Conservation (phyloP, 2,113 vertebrate species). For the Cricetomys ansorgei region DNA sequence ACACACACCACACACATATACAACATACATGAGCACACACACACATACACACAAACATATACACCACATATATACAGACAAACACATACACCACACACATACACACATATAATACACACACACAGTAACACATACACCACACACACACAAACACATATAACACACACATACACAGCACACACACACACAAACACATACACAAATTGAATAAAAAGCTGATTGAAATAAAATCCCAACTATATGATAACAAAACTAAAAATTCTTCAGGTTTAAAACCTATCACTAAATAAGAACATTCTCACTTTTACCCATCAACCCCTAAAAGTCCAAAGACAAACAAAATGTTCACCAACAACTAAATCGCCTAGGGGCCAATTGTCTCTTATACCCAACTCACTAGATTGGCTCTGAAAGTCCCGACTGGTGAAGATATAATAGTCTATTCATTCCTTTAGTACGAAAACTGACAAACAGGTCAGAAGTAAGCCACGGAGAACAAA, state of each 20-base stretch:
- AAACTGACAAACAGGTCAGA: slow-evolving; percentile 72
- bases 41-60: not conserved
- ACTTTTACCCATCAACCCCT: not conserved
- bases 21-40: too few relatives aligned
- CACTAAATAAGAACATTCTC: slow-evolving; percentile 46
- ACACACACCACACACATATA: too few relatives aligned
- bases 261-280: slow-evolving; percentile 35
- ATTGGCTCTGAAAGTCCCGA: slow-evolving; percentile 61
- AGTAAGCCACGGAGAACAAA: slow-evolving; percentile 73
- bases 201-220: slow-evolving; percentile 11
- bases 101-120: too few relatives aligned
- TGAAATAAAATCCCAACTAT: not conserved
- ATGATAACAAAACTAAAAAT: slow-evolving; percentile 11
- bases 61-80: too few relatives aligned
- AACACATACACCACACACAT: too few relatives aligned
- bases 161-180: too few relatives aligned
- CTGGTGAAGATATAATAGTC: slow-evolving; percentile 67
- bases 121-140: too few relatives aligned
- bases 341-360: slow-evolving; percentile 56
- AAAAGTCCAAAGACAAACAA: slow-evolving; percentile 61
- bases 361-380: slow-evolving; percentile 44
- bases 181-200: not conserved
- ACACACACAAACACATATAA: not conserved
- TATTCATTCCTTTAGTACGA: slow-evolving; percentile 69
- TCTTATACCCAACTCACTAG: slow-evolving; percentile 47